Conservation (phyloP, 2,113 vertebrate species). For the Alethe castanea region DNA sequence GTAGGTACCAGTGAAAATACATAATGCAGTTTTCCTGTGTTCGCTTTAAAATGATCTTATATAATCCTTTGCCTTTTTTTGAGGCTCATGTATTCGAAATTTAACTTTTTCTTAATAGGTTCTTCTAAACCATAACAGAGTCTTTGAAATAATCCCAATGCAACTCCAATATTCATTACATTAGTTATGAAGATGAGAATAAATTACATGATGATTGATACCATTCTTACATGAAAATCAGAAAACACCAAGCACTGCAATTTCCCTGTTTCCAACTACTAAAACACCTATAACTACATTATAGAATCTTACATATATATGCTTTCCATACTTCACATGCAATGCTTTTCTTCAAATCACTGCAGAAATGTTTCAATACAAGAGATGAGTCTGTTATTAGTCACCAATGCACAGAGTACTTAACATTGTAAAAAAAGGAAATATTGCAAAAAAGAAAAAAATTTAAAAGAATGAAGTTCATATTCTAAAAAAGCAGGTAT, state of each 20-base stretch:
- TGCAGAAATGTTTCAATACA: not conserved
- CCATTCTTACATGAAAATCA: not conserved
- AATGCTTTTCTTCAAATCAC: not conserved
- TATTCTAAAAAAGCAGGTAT: not conserved
- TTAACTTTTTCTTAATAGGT: not conserved
- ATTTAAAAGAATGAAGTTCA: not conserved
- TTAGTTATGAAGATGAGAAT: not conserved
- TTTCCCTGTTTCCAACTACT: not conserved
- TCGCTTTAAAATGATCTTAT: not conserved
- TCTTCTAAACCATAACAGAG: not conserved
- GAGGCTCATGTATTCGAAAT: not conserved
- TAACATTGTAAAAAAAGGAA: not conserved
- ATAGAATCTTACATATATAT: fast-evolving
- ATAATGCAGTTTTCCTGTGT: not conserved
- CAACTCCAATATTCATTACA: not conserved
- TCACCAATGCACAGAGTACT: not conserved
- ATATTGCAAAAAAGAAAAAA: not conserved
- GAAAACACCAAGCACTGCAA: not conserved
- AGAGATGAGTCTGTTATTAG: not conserved
- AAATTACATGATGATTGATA: not conserved
- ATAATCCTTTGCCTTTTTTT: not conserved
- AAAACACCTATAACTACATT: not conserved
- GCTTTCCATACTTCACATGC: not conserved
- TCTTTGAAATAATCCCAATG: not conserved
- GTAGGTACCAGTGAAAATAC: not conserved